phyloP scores from a whole-genome alignment of 2,797 vertebrate species.

The Otus scops region DNA sequence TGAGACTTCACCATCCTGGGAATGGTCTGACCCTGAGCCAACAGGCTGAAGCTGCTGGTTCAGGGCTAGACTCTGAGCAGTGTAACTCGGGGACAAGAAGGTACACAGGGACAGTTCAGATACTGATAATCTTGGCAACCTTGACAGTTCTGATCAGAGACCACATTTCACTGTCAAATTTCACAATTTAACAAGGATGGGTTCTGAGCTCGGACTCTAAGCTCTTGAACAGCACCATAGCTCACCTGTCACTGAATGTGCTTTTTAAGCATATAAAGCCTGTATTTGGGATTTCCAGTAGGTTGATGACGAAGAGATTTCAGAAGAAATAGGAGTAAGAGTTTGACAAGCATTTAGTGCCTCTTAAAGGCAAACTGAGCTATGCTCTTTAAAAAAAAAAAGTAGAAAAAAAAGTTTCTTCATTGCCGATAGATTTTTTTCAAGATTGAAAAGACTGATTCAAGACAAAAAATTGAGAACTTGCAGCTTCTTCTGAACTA shows the following conservation, averaged over 20 bases:
- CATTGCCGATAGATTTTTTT: background rate
- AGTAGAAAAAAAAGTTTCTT: background rate
- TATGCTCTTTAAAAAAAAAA: accelerated
- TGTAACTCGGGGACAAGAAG: background rate
- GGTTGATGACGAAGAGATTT: background rate
- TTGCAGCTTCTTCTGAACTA: background rate
- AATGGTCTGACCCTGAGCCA: background rate
- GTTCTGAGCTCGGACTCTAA: background rate
- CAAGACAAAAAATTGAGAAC: background rate
- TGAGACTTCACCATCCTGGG: background rate
- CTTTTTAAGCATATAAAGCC: background rate
- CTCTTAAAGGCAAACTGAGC: background rate
- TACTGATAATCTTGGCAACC: background rate
- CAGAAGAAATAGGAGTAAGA: background rate
- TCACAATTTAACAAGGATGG: background rate
- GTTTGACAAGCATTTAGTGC: background rate
- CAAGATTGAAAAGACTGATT: background rate
- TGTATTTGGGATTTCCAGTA: background rate
- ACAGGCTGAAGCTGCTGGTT: background rate
- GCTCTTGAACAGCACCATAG: background rate
- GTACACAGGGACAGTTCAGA: background rate
- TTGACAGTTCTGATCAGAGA: background rate
- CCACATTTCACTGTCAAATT: background rate
- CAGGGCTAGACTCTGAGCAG: background rate
- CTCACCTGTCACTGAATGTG: background rate